These are phyloP conservation scores for Trichogramma pretiosum DNA, from an alignment of 1,140 invertebrate genomes.

Conservation along the genomic window DNA sequence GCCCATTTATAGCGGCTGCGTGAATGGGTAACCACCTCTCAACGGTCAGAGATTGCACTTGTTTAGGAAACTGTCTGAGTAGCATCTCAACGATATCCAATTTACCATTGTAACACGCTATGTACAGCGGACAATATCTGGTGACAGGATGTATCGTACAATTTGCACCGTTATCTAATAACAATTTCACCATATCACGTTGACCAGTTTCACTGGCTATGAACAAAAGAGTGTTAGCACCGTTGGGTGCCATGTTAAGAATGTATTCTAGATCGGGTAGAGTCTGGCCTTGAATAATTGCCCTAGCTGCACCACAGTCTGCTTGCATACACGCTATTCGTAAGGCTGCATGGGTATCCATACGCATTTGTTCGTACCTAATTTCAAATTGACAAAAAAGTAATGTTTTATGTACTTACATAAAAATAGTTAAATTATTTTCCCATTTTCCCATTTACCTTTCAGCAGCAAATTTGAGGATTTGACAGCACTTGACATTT, in stretches of 20 bases:
- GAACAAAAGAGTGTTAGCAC: conserved; percentile 77
- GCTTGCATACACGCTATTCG: conserved; percentile 63
- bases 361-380: conserved; percentile 55
- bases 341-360: conserved; percentile 61
- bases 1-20: conserved; percentile 82
- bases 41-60: conserved; percentile 70
- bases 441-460: conserved; percentile 19
- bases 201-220: conserved; percentile 75
- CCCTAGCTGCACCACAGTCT: conserved; percentile 54
- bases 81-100: conserved; percentile 72
- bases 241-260: conserved; percentile 77
- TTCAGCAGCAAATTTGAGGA: conserved; percentile 64
- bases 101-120: conserved; percentile 80
- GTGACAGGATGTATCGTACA: conserved; percentile 79
- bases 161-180: conserved; percentile 77
- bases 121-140: conserved; percentile 86
- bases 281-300: conserved; percentile 56
- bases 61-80: conserved; percentile 60
- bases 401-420: too few relatives aligned
- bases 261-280: conserved; percentile 56
- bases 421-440: not conserved
- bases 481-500: conserved; percentile 55
- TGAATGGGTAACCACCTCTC: conserved; percentile 89
- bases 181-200: conserved; percentile 65
- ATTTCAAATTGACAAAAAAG: not conserved